phyloP scores from a whole-genome alignment of 2,888 invertebrate species.

The Hirtodrosophila duncani region DNA sequence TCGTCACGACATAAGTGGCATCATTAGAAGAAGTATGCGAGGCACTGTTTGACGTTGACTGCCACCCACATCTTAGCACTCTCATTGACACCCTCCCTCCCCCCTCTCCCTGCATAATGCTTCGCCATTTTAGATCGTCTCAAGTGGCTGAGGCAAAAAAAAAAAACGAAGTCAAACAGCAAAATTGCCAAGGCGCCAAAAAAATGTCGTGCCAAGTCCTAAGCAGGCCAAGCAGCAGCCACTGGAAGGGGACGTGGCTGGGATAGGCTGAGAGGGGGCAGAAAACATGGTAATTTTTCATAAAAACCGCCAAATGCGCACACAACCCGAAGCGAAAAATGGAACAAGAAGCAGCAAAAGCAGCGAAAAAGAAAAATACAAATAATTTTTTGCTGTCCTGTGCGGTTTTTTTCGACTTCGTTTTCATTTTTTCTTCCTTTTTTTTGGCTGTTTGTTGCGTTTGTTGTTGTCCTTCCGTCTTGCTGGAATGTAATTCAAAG shows the following conservation, averaged over 20 bases:
- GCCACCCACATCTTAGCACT: conserved; percentile 22
- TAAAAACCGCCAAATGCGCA: conserved; percentile 72
- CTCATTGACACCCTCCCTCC: not conserved
- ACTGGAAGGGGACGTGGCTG: not conserved
- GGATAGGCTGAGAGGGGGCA: conserved; percentile 49
- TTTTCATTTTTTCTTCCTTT: conserved; percentile 11
- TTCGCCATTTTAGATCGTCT: too few relatives aligned
- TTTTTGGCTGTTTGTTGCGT: too few relatives aligned
- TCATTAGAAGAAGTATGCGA: conserved; percentile 64
- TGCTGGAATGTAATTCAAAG: conserved; percentile 56
- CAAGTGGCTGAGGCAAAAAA: conserved; percentile 65
- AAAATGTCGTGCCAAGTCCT: conserved; percentile 38
- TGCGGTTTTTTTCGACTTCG: conserved; percentile 57
- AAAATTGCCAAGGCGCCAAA: conserved; percentile 54
- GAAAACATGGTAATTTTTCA: conserved; percentile 71
- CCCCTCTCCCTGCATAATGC: not conserved
- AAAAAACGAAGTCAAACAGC: conserved; percentile 66
- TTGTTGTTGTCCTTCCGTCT: too few relatives aligned
- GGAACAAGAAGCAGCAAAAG: conserved; percentile 44
- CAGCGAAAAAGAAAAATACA: conserved; percentile 38
- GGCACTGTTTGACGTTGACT: conserved; percentile 45
- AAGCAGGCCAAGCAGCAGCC: conserved; percentile 1
- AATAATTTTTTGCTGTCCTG: conserved; percentile 49
- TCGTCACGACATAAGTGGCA: conserved; percentile 73
- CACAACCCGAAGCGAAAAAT: conserved; percentile 61